phyloP scores from a whole-genome alignment of 2,888 invertebrate genomes.

The Trisateles emortualis region DNA sequence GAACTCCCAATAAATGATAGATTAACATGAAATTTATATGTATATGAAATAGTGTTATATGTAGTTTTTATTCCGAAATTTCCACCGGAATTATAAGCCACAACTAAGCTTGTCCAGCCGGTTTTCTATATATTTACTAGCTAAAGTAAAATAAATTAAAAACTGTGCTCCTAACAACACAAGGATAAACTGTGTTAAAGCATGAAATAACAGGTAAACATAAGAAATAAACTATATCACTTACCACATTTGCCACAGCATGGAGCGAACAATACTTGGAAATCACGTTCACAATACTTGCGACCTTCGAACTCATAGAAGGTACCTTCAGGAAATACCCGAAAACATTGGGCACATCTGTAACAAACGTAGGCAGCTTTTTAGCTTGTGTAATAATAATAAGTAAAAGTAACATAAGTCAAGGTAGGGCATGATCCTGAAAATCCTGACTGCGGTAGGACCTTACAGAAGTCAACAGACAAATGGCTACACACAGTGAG shows the following conservation, averaged over 20 bases:
- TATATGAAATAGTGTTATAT: no score
- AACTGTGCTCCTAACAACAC: background rate
- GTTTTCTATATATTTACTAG: no score
- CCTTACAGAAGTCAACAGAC: no score
- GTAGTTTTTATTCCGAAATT: no score
- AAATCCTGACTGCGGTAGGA: no score
- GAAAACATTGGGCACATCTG: constrained; percentile 99
- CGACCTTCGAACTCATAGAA: constrained; percentile 99
- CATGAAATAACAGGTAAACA: constrained; percentile 5
- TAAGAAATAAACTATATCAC: constrained; percentile 27
- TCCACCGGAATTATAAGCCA: no score
- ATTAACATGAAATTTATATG: no score
- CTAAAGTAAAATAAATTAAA: background rate
- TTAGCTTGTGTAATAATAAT: background rate
- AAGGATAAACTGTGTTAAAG: background rate
- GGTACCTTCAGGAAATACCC: constrained; percentile 98
- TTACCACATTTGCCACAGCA: constrained; percentile 94
- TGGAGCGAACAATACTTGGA: constrained; percentile 98
- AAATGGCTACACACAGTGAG: no score
- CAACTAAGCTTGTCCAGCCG: no score
- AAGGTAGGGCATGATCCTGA: no score
- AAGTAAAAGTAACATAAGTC: background rate
- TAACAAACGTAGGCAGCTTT: constrained; percentile 15
- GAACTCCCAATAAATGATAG: no score
- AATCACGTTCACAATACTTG: constrained; percentile 99